A percentile compares a stretch with the other conserved stretches of the same genome.
Conservation (phyloP, 2,888 invertebrate species). For the Silvanus unidentatus region DNA sequence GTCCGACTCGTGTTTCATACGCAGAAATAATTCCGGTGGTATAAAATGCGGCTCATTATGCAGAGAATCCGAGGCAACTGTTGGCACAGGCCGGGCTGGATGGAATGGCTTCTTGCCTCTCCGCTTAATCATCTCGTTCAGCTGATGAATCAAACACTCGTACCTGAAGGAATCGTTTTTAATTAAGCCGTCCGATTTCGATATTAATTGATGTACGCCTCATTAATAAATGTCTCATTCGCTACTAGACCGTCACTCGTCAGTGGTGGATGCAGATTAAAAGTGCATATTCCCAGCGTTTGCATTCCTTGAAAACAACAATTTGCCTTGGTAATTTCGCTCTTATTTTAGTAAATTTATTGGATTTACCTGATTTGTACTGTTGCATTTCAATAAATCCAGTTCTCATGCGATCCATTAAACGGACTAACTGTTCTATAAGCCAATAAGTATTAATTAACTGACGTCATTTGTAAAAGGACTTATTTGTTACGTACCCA, state of each 20-base stretch:
- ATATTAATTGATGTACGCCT: conserved; percentile 26
- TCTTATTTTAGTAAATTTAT: neutral
- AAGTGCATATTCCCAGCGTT: conserved; percentile 39
- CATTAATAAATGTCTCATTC: conserved; percentile 37
- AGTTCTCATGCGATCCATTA: conserved; percentile 42
- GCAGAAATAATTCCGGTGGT: too few species aligned
- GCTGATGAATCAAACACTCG: too few species aligned
- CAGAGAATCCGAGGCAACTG: too few species aligned
- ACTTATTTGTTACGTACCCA: neutral
- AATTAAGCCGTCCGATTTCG: too few species aligned
- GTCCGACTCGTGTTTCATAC: too few species aligned
- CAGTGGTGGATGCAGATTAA: conserved; percentile 31
- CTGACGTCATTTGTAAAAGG: neutral
- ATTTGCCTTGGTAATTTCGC: too few species aligned
- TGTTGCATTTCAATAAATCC: conserved; percentile 37
- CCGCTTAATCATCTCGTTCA: too few species aligned
- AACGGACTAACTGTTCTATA: conserved; percentile 35
- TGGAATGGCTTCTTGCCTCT: too few species aligned
- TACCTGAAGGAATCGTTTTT: too few species aligned
- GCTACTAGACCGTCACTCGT: conserved; percentile 30
- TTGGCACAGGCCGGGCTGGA: too few species aligned
- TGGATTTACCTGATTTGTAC: conserved; percentile 30
- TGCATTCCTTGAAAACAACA: conserved; percentile 39
- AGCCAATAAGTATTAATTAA: conserved; percentile 8
- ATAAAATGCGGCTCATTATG: too few species aligned